Evolutionary conservation across 2,888 invertebrate genomes (phyloP), one percentile per base, ranked within the genome.

Genomic region (Tetragonula carbonaria): DNA sequence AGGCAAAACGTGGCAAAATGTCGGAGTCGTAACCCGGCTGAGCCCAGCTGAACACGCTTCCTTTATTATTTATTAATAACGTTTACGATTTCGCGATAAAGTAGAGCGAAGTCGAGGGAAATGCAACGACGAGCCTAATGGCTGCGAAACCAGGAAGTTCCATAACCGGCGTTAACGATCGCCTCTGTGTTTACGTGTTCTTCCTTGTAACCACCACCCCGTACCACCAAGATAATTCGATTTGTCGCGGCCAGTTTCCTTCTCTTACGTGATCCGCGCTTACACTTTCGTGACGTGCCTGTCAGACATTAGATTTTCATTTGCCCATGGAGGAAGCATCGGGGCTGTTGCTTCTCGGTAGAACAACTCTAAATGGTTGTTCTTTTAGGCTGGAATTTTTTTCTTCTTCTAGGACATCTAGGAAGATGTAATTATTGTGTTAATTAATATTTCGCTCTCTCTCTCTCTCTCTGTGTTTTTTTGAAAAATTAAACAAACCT

Each of bases 141-240:
- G 91, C 71, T 78, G 82, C 82, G 88, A 87, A 90, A 87, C 88
- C 86, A 80, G 85, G 70, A 89, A 91, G 86, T 91, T 88, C 87
- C 89, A 89, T 91, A 88, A 90, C 87, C 88, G 78, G 73, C 86
- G 86, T 90, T 89, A 91, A 91, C 89, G 89, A 89, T 86, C 82
- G 85, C 71, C 86, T 86, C 83, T 89, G 88, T 89, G 88, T 89
- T 90, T 87, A 89, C 85, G 87, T 85, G 51, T 55, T 75, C 23
- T 18, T 55, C 51, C 45, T n/a, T 8, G 3, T 38, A 53, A 53
- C n/a, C 21, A 6, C 14, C 8, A n/a, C 45, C 45, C 45, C 45
- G 0, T 23, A 0, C 2, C 18, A 33, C 59, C 67, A 16, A 8
- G 70, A n/a, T 80, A 80, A 80, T 80, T 80, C 80, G 80, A 80